These are phyloP conservation scores for Aelia acuminata DNA, from an alignment of 2,888 invertebrate genomes.

Conservation along the genomic window DNA sequence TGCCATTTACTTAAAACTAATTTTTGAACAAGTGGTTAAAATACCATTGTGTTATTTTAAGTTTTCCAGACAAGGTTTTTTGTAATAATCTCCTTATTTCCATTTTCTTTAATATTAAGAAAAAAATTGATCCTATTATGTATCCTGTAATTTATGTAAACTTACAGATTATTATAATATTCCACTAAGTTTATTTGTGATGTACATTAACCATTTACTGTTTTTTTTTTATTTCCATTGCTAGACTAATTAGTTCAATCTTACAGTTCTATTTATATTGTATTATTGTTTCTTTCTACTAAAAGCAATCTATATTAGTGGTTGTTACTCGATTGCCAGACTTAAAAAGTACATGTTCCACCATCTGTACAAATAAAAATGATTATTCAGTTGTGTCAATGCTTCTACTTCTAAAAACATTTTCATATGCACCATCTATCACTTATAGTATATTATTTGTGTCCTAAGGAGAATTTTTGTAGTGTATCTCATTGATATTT, in stretches of 20 bases:
- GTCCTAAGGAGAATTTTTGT: not conserved
- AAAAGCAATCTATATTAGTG: not conserved
- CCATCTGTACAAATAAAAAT: conserved; percentile 7
- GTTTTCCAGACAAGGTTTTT: too few relatives aligned
- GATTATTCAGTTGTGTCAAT: conserved; percentile 21
- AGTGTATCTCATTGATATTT: not conserved
- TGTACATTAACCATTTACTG: not conserved
- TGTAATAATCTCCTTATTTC: too few relatives aligned
- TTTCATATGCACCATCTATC: not conserved
- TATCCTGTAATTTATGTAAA: not conserved
- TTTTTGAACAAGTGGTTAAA: too few relatives aligned
- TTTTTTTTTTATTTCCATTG: not conserved
- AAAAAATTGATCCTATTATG: not conserved
- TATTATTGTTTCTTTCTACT: not conserved
- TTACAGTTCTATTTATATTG: not conserved
- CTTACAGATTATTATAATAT: not conserved
- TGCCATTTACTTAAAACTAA: too few relatives aligned
- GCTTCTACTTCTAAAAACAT: not conserved
- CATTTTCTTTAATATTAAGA: not conserved
- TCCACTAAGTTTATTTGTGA: not conserved
- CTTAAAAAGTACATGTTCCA: not conserved
- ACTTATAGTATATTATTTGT: not conserved
- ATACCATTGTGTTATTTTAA: too few relatives aligned
- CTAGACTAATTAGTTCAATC: not conserved
- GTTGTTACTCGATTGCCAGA: not conserved